Percentiles rank a stretch among this genome's conserved stretches.
Conservation (phyloP, 2,888 invertebrate genomes). For the Leptopterna dolabrata region DNA sequence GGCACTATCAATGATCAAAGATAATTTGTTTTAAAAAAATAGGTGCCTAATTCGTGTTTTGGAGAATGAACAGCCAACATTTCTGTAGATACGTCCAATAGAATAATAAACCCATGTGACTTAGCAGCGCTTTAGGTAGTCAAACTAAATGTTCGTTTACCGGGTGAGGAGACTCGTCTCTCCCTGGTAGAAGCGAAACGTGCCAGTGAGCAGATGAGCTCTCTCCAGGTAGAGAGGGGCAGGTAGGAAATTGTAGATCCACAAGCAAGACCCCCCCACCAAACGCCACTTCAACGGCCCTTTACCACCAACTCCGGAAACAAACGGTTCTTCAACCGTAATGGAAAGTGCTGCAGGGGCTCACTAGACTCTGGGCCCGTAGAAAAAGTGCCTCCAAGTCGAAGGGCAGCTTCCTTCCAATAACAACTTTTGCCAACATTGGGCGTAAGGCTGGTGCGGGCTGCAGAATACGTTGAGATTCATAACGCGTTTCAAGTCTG, state of each 20-base stretch:
- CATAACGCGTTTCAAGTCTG: too few species aligned
- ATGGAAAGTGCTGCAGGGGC: not conserved
- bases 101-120: too few species aligned
- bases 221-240: not conserved
- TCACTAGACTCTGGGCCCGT: not conserved
- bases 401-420: not conserved
- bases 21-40: too few species aligned
- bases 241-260: not conserved
- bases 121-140: too few species aligned
- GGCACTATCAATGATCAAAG: too few species aligned
- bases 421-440: not conserved
- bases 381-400: not conserved
- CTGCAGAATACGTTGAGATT: too few species aligned
- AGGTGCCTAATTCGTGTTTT: too few species aligned
- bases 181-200: not conserved
- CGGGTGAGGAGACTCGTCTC: not conserved
- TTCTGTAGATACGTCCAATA: too few species aligned
- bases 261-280: not conserved
- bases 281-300: too few species aligned
- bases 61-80: too few species aligned
- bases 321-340: not conserved
- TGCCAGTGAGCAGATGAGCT: constrained; percentile 7
- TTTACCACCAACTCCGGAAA: not conserved
- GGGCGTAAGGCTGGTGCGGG: too few species aligned
- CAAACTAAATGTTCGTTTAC: too few species aligned